Base-by-base conservation (phyloP, 2,888 invertebrate species). In the Galeruca laticollis region DNA sequence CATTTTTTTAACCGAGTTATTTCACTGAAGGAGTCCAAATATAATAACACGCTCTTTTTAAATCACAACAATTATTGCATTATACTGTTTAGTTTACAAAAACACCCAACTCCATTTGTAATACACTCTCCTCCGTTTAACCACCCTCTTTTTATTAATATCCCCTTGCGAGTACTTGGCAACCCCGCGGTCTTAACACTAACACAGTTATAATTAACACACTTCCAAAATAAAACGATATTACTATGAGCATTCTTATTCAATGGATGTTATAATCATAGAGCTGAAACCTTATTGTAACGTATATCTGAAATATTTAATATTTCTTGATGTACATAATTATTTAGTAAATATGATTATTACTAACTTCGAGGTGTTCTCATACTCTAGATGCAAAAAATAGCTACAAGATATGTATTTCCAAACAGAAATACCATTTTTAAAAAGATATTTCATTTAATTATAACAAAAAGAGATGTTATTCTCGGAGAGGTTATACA, bases 141-240 rank as follows among this genome's bases (percentile, higher is more conserved):
- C 15, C 43, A 59, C 59, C 31, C 67, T 62, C 47, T 52, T 15
- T 57, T 57, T 18, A 20, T 49, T 20, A 18, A 13, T 15, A 21
- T 31, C 64, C 67, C 68, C 52, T 49, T 52, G 57, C 49, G 31
- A 56, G 33, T 64, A 47, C 18, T 56, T 31, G 57, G 69, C 60
- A 65, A 79, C 77, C 83, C 82, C 82, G 80, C 73, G 79, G 81
- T 80, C 78, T 79, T 67, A 70, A 75, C 77, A 78, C 78, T 74
- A 76, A 75, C 75, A 74, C 75, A 72, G 75, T 77, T 78, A 77
- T 82, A 82, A 83, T 83, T 83, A 83, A 80, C 82, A 78, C 82
- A 80, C 81, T 81, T 81, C 79, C 79, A 76, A 66, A 78, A 78
- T 74, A 78, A 76, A 70, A 76, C 63, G 69, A 72, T 72, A 70